These are phyloP conservation scores for Glyphotaelius pellucidus DNA, from an alignment of 2,888 invertebrate species.

Conservation along the genomic window DNA sequence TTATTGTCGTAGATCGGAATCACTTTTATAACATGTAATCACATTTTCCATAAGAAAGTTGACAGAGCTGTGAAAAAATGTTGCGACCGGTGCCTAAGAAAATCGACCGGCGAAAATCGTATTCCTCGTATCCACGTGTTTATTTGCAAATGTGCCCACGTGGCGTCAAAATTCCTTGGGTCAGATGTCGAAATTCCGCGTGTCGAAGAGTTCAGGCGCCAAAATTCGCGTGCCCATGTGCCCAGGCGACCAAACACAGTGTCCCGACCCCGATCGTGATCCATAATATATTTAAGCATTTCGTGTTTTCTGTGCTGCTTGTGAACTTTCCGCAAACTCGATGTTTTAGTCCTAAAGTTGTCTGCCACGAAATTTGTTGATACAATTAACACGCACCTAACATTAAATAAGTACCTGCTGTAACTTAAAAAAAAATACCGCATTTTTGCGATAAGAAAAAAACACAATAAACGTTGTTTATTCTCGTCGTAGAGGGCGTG, in stretches of 20 bases:
- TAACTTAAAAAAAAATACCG: not conserved
- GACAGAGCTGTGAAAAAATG: not conserved
- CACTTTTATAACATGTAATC: not conserved
- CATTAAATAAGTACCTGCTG: not conserved
- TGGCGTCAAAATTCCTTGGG: not conserved
- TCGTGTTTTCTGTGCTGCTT: not conserved
- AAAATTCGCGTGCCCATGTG: not conserved
- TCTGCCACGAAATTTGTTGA: not conserved
- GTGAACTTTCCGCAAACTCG: not conserved
- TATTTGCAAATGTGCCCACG: not conserved
- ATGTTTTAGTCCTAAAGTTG: not conserved
- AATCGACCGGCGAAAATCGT: not conserved
- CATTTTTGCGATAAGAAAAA: not conserved
- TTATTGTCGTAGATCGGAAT: not conserved
- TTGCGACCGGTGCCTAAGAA: not conserved
- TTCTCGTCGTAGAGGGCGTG: not conserved
- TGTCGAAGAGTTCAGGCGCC: not conserved
- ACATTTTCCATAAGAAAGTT: not conserved
- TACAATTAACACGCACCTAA: not conserved
- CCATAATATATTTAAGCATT: too few species aligned
- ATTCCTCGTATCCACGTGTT: too few species aligned
- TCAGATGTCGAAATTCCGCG: too few species aligned
- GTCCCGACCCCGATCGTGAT: too few species aligned
- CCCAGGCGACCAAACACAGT: too few species aligned
- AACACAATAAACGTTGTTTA: not conserved